phyloP scores from a whole-genome alignment of 2,113 vertebrate genomes.

The Acanthisitta chloris region DNA sequence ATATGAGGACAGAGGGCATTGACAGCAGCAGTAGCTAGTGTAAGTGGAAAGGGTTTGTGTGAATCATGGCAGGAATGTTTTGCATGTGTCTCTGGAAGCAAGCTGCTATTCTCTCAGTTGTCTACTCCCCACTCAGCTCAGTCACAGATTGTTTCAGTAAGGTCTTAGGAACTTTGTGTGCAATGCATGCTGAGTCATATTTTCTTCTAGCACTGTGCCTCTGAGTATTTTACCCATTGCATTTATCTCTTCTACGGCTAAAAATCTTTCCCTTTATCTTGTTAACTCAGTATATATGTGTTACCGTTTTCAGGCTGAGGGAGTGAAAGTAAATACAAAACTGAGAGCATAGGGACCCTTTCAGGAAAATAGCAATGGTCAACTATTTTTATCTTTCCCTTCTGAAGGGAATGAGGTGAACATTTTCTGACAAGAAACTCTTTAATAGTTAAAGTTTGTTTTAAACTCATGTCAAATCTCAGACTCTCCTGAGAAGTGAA shows the following conservation, averaged over 20 bases:
- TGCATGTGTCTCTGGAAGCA: background rate
- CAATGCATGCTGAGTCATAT: background rate
- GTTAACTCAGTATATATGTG: background rate
- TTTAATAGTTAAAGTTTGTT: slow-evolving; percentile 34
- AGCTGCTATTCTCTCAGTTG: background rate
- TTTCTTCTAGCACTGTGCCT: background rate
- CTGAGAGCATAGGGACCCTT: background rate
- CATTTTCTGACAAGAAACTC: slow-evolving; percentile 2
- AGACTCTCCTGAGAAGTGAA: background rate
- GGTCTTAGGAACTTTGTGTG: background rate
- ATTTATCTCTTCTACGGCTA: slow-evolving; percentile 14
- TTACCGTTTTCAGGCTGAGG: background rate
- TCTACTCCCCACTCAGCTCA: background rate
- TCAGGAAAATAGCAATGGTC: slow-evolving; percentile 25
- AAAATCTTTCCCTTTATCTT: background rate
- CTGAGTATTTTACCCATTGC: slow-evolving; percentile 6
- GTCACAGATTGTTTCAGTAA: background rate
- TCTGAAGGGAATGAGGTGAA: background rate
- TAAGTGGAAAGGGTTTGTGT: background rate
- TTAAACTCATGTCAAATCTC: background rate
- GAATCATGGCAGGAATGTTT: background rate
- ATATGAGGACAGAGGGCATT: background rate
- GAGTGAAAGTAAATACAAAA: slow-evolving; percentile 14
- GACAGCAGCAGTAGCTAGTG: background rate
- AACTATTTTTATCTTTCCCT: slow-evolving; percentile 16